phyloP scores from a whole-genome alignment of 2,113 vertebrate genomes.

The Upupa epops region DNA sequence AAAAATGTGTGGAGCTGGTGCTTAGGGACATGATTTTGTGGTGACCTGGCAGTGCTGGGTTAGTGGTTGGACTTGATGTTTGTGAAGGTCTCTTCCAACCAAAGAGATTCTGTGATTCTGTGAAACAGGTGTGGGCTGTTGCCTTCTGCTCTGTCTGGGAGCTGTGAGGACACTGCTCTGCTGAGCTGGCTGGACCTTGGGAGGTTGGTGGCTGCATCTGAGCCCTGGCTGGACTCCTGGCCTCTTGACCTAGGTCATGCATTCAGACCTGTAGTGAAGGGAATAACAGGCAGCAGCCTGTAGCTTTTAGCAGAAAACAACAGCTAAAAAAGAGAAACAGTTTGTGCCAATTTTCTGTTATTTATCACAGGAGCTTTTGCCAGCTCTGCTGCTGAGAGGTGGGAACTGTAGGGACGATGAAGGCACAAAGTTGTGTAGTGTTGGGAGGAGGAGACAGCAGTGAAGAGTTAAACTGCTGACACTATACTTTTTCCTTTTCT shows the following conservation, averaged over 20 bases:
- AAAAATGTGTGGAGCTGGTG: too few species aligned
- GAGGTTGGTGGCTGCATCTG: neutral
- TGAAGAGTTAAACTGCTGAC: conserved; percentile 6
- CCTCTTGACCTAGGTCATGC: neutral
- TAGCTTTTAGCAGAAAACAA: neutral
- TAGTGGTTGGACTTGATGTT: too few species aligned
- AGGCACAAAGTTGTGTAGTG: neutral
- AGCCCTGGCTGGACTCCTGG: neutral
- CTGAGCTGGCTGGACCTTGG: neutral
- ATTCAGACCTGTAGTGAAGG: neutral
- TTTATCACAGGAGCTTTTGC: neutral
- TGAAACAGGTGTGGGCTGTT: neutral
- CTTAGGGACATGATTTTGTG: too few species aligned
- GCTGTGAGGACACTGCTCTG: neutral
- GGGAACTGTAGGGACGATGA: neutral
- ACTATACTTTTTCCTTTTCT: neutral
- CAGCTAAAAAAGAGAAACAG: neutral
- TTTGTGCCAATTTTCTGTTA: rapidly evolving
- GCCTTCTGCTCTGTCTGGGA: neutral
- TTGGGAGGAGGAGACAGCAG: neutral
- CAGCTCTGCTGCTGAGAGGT: neutral
- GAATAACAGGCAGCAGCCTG: neutral
- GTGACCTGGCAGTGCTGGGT: too few species aligned
- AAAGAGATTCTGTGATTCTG: too few species aligned
- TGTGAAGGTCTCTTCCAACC: too few species aligned